Evolutionary conservation across 2,797 vertebrate genomes (phyloP).

Genomic region (Syngnathus acus): DNA sequence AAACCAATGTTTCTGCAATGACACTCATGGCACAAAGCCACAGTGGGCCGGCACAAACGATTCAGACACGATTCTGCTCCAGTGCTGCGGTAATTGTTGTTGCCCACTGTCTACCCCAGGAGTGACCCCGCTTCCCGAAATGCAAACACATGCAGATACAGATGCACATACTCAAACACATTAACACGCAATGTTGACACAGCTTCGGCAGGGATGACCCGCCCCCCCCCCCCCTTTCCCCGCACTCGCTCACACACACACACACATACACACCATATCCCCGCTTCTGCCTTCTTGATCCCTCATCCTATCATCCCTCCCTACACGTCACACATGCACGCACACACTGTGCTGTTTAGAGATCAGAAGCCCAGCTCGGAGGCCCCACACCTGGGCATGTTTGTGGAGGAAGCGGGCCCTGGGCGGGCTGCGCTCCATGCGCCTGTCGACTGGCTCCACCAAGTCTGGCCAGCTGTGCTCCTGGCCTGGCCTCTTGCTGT

Average conservation of each 20-base stretch:
- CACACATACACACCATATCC: conserved; percentile 35
- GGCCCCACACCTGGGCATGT: conserved; percentile 82
- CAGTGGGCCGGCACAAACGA: conserved; percentile 63
- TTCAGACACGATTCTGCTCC: conserved; percentile 68
- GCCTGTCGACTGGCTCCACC: conserved; percentile 81
- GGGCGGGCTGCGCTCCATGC: conserved; percentile 79
- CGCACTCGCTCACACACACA: conserved; percentile 36
- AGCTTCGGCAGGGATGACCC: conserved; percentile 69
- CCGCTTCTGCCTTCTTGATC: conserved; percentile 58
- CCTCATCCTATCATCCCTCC: conserved; percentile 59
- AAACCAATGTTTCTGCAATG: conserved; percentile 39
- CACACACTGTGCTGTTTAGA: conserved; percentile 61
- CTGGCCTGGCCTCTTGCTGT: conserved; percentile 77
- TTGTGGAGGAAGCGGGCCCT: conserved; percentile 78
- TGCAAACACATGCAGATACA: conserved; percentile 58
- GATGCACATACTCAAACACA: conserved; percentile 64
- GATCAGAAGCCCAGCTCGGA: conserved; percentile 76
- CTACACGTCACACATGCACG: conserved; percentile 26
- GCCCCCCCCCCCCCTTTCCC: conserved; percentile 34
- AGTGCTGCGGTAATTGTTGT: conserved; percentile 70
- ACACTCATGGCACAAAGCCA: conserved; percentile 43
- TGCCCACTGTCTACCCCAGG: conserved; percentile 64
- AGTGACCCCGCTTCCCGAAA: conserved; percentile 64
- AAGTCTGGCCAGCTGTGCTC: conserved; percentile 82
- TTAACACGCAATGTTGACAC: conserved; percentile 75